A percentile compares a stretch with the other conserved stretches of the same genome.
These are phyloP conservation scores for Phenacoccus solenopsis DNA, from an alignment of 1,140 invertebrate genomes.

Conservation along the genomic window DNA sequence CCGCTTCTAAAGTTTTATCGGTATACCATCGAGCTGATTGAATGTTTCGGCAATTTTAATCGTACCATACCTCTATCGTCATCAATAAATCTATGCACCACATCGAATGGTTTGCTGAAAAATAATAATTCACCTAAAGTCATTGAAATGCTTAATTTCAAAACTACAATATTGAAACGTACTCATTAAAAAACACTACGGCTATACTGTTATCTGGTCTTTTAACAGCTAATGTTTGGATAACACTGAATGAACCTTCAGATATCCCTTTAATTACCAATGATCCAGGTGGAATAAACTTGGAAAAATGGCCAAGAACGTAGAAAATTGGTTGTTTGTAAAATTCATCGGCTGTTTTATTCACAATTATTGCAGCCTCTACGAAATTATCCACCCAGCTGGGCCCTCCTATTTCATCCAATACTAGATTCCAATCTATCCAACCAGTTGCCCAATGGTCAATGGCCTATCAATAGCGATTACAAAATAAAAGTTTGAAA, in stretches of 20 bases:
- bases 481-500: background rate
- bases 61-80: background rate
- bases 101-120: background rate
- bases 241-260: background rate
- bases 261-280: conserved; percentile 33
- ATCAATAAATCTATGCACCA: background rate
- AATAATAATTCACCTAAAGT: too few species aligned
- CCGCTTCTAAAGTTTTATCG: too few species aligned
- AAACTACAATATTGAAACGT: too few species aligned
- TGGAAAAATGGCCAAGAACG: conserved; percentile 72
- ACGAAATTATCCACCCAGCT: conserved; percentile 64
- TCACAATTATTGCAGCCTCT: conserved; percentile 65
- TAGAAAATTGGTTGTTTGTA: conserved; percentile 86
- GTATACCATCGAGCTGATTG: too few species aligned
- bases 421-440: conserved; percentile 81
- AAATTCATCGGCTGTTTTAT: conserved; percentile 50
- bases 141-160: too few species aligned
- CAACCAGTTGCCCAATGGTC: conserved; percentile 57
- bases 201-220: conserved; percentile 42
- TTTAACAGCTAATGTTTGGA: conserved; percentile 41
- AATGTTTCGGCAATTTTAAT: background rate
- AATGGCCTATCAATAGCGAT: conserved; percentile 44
- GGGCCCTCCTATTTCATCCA: conserved; percentile 65
- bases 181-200: conserved; percentile 51
- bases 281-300: conserved; percentile 57